Evolutionary conservation across 2,888 invertebrate species (phyloP), one percentile per base, ranked within the genome.

Genomic region (Sarcophaga variegata): DNA sequence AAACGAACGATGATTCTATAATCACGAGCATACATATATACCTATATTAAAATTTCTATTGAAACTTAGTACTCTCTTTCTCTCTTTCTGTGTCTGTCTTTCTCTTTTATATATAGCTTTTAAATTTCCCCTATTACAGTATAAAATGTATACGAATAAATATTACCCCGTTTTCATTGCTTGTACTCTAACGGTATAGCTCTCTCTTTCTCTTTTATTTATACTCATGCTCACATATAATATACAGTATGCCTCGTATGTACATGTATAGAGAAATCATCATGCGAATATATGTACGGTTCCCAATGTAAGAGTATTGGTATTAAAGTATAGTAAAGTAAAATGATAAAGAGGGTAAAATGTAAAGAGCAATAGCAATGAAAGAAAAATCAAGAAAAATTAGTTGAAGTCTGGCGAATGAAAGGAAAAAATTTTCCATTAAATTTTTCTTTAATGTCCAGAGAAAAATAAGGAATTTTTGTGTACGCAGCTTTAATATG

Each of bases 321-420:
- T 74, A n/a, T 49, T 49, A 4, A 20, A 47, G 20, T 22, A 47
- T 62, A 22, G 22, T 22, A 47, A 20, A 14, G 3, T 8, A 3
- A n/a, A 10, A 62, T 63, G 74, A 47, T 74, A 63, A 74, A 59
- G 17, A 47, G 74, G 74, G 62, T 25, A 25, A 72, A 74, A 62
- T 63, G 63, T 17, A 63, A 74, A 74, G 74, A 74, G 74, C 25
- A 37, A 60, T 54, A 37, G 49, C 22, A 49, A 14, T 14, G 17
- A 37, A 64, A 27, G 2, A n/a, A 45, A 66, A 45, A 45, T 37
- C 14, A 64, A 27, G 14, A 64, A 64, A 22, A 27, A 64, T 14
- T 17, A 64, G 17, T 45, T 45, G 3, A 8, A 67, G 37, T 37
- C 37, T 66, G 64, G 64, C n/a, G 20, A 45, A 37, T 67, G 17